Evolutionary conservation across 2,888 invertebrate genomes (phyloP), one percentile per base, ranked within the genome.

Genomic region (Pseudeuparius sepicola): DNA sequence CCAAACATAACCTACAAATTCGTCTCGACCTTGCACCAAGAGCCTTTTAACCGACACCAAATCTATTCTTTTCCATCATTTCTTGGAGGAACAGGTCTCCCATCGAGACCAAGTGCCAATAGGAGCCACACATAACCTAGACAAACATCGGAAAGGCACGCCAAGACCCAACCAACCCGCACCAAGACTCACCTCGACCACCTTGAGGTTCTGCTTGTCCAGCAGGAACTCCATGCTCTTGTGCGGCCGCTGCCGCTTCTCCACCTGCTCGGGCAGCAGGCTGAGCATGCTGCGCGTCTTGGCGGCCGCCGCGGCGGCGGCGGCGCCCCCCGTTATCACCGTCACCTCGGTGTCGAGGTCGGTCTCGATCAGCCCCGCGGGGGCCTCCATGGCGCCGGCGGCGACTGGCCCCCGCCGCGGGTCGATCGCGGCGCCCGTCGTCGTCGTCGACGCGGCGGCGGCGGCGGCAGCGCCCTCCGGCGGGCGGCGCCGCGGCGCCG

Each of bases 141-240:
- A n/a, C n/a, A n/a, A n/a, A n/a, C n/a, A n/a, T n/a, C n/a, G n/a
- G n/a, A n/a, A n/a, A n/a, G n/a, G n/a, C n/a, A n/a, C n/a, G n/a
- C n/a, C n/a, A n/a, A n/a, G n/a, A n/a, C n/a, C n/a, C n/a, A n/a
- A n/a, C n/a, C n/a, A n/a, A n/a, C n/a, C n/a, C n/a, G n/a, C n/a
- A n/a, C n/a, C n/a, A 20, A 7, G 20, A 71, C 82, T 79, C 59
- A 87, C 87, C 86, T 86, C 78, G 52, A 83, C 77, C 52, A 77
- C 78, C 59, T 80, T 82, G 59, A 87, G 81, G 69, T 86, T 88
- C 63, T 88, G 85, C 68, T 88, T 89, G 68, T 89, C 89, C 64
- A 90, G 75, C 61, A 90, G 77, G 71, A 89, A 90, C 75, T 90
- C 90, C 89, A 90, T 89, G 66, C 87, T 88, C 68, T 88, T 87